Base-by-base conservation (phyloP, 2,888 invertebrate genomes). In the Lasioglossum morio region DNA sequence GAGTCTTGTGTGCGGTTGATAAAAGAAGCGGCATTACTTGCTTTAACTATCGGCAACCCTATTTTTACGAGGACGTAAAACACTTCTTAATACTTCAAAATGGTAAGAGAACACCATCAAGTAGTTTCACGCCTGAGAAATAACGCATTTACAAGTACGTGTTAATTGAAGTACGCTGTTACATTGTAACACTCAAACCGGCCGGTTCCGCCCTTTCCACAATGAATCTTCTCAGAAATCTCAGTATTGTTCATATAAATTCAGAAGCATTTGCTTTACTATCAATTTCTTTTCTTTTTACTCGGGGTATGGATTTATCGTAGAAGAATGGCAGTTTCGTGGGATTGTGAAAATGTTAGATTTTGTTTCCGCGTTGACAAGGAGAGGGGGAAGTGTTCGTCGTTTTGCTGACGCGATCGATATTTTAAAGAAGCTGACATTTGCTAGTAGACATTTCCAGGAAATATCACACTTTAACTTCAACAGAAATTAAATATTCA, bases 21-120 rank as follows among this genome's bases (percentile, higher is more conserved):
- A 86, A 84, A 82, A 79, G 79, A 77, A 76, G 89, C 86, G 84
- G 76, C 89, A 89, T 89, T 86, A 89, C 89, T 89, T 89, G 89
- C 89, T 88, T 53, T n/a, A 85, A 82, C 86, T 88, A 81, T 88
- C 87, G 66, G 80, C 82, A 82, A 53, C 73, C 40, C 76, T 57
- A 43, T 81, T 73, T 69, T 72, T 83, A 72, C 81, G 46, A 72
- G 66, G 78, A 23, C 78, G 27, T 66, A 63, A 80, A 85, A 63
- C 69, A 77, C 46, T 73, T 37, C 37, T 46, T 66, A 69, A 82
- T 63, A 85, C 79, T 69, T 85, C 87, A 87, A 89, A 85, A 89
- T 89, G 89, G 89, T 89, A 53, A 89, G 89, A 43, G 12, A 40
- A 30, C 7, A n/a, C 37, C 72, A 27, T 4, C 12, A 16, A 0